Conservation (phyloP, 2,797 vertebrate species). For the Tapirus indicus region DNA sequence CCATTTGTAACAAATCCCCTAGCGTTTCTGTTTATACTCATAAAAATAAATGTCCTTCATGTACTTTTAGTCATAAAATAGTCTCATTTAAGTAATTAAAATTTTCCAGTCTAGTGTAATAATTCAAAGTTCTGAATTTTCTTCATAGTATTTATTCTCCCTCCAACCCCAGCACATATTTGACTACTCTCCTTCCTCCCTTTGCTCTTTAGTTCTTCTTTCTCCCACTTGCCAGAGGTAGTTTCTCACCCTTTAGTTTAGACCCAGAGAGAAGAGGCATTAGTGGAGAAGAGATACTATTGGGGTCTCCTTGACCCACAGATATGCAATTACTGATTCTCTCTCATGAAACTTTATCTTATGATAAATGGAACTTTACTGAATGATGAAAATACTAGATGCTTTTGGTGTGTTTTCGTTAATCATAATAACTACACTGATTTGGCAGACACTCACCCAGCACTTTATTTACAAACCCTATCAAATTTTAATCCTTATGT, state of each 20-base stretch:
- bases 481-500: neutral
- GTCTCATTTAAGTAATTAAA: slow-evolving; percentile 17
- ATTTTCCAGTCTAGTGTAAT: neutral
- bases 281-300: neutral
- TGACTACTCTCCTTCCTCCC: neutral
- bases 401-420: neutral
- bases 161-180: neutral
- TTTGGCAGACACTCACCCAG: neutral
- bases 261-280: neutral
- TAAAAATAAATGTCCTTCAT: neutral
- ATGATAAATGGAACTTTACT: neutral
- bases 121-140: neutral
- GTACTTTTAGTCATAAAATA: neutral
- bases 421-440: neutral
- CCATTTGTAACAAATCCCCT: neutral
- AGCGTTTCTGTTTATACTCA: neutral
- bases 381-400: neutral
- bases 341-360: neutral
- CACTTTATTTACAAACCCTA: neutral
- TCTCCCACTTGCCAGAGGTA: neutral
- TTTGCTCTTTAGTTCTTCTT: neutral
- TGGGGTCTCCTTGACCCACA: neutral
- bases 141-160: neutral
- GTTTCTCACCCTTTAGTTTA: neutral
- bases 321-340: neutral